Evolutionary conservation across 2,888 invertebrate genomes (phyloP), one percentile per base, ranked within the genome.

Genomic region (Spodoptera exigua): DNA sequence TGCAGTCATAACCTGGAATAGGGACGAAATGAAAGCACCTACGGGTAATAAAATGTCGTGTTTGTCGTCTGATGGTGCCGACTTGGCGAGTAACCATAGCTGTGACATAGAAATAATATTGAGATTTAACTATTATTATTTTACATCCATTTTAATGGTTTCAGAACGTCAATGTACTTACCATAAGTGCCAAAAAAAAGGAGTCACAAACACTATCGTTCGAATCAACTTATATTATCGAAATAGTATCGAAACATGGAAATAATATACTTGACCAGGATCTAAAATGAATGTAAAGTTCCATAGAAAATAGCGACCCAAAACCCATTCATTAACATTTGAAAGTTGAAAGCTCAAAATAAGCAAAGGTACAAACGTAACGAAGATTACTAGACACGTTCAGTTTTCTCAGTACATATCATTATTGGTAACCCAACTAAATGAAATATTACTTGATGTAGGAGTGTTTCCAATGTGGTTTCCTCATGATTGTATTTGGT

Each of bases 401-500:
- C 54, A 61, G 61, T 73, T 76, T 76, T 70, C 73, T 69, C 66
- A 58, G 67, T 65, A 61, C 70, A 78, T 75, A 71, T 69, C 69
- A 75, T 83, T 80, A 76, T 70, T 51, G 73, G 70, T 70, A 70
- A 82, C 61, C 74, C 76, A 60, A 44, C 79, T 21, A 62, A 79
- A 62, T 66, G 61, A 54, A 61, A 72, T 65, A 67, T 78, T 44
- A 32, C 65, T 51, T 53, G 54, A 56, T 72, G 57, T 74, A 79
- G 68, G 68, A 74, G 78, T 70, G 70, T 68, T n/a, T 76, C 78
- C 60, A 39, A 65, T 70, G 68, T 59, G 59, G 75, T 82, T 80
- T 76, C 79, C 81, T 76, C 55, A 52, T 76, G 69, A 74, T 79
- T 67, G 45, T 63, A 76, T 77, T 83, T 74, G 79, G 85, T 69